phyloP scores from a whole-genome alignment of 1,140 invertebrate species.

The Geopemphigus sp. region DNA sequence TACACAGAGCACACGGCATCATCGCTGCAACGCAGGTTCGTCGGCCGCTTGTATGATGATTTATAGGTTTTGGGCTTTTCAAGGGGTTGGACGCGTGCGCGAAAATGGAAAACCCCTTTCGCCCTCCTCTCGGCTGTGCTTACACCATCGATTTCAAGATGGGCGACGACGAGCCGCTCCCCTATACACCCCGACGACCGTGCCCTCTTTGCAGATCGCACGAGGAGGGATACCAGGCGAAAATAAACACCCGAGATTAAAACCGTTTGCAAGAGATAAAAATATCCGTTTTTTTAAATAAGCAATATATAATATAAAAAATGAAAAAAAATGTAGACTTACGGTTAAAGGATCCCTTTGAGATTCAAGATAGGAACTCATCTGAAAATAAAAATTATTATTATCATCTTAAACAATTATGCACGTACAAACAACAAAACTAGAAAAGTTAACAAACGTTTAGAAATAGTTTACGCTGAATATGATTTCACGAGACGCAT shows the following conservation, averaged over 20 bases:
- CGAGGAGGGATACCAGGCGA: constrained; percentile 23
- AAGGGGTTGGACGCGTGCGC: constrained; percentile 37
- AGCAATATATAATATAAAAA: constrained; percentile 17
- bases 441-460: background rate
- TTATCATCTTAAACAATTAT: constrained; percentile 3
- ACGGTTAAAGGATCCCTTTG: constrained; percentile 49
- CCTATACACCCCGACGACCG: constrained; percentile 19
- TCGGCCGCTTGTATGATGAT: constrained; percentile 2
- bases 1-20: background rate
- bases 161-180: constrained; percentile 42
- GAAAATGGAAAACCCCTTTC: constrained; percentile 46
- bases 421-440: background rate
- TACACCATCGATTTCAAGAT: constrained; percentile 49
- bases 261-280: constrained; percentile 31
- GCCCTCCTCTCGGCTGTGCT: constrained; percentile 11
- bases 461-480: background rate
- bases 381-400: constrained; percentile 39
- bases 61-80: constrained; percentile 38
- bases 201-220: background rate
- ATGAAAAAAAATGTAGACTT: constrained; percentile 7
- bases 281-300: constrained; percentile 40
- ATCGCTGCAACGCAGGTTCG: background rate
- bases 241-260: constrained; percentile 46
- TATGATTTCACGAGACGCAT: too few species aligned
- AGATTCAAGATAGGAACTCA: constrained; percentile 49